Evolutionary conservation across 64 coral and sea anemone species (phyloP), one percentile per base, ranked within the genome.

Genomic region (Pocillopora verrucosa): DNA sequence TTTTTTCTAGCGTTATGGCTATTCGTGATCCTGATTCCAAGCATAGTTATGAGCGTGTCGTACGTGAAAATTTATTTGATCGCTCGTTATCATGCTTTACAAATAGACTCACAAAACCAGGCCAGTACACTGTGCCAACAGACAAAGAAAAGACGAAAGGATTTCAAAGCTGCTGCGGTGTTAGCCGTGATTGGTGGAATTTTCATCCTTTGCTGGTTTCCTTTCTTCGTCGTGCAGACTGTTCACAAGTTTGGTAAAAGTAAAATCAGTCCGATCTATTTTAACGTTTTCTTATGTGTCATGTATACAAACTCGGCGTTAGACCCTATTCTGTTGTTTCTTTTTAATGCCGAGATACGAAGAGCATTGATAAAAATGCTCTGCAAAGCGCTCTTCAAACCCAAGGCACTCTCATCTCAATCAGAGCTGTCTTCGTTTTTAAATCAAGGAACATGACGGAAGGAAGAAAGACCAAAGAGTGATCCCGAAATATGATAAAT

Each of bases 281-380:
- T 98, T 65, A 88, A 89, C 65, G 69, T 98, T 26, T 98, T 98
- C 67, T 63, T 98, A 14, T 98, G 96, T 79, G 82, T 94, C 0
- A 98, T 98, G 96, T 98, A 98, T 16, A 92, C 96, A 5, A 98
- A 98, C 93, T 94, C 93, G 5, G 93, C 93, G 19, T 75, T 98
- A 22, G 93, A 98, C 17, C 96, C 96, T 13, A 63, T 92, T 13
- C 56, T 98, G 24, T 72, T 95, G 41, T 78, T 98, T 30, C 89
- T 90, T 19, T 98, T 98, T 51, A 98, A 98, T 57, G 57, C 87
- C 15, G 96, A 98, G 72, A 98, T 98, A 76, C 76, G 93, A 84
- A 80, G 69, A 72, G 93, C 92, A 24, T 87, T 96, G 80, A 86
- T 91, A 38, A 72, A 74, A n/a, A 74, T 96, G 68, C 93, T 93